Evolutionary conservation across 2,888 invertebrate genomes (phyloP), one percentile per base, ranked within the genome.

Genomic region (Dicyrtomina minuta): DNA sequence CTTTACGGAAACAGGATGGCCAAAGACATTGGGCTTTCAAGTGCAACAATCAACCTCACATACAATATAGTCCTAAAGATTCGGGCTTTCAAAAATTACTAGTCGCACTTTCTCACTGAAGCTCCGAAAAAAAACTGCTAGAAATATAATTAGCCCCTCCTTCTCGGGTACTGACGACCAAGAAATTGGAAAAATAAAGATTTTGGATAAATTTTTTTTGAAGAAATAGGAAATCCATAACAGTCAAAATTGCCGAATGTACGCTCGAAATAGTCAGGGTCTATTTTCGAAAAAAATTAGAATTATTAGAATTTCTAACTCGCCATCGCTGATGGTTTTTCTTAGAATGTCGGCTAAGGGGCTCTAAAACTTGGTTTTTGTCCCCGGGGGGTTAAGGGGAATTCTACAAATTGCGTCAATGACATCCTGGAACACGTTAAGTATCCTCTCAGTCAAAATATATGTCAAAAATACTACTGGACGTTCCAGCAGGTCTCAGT

Each of bases 401-500:
- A 64, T 5, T 22, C 46, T 10, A 15, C 20, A 26, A 64, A 51
- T 51, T 64, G 49, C 20, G 3, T 60, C 1, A 41, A 26, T 5
- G 64, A 49, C 3, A 51, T 46, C 27, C n/a, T 64, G n/a, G n/a
- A 46, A 39, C 43, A n/a, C n/a, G n/a, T n/a, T n/a, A n/a, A n/a
- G n/a, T n/a, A n/a, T n/a, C n/a, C n/a, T n/a, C n/a, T n/a, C 15
- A 39, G 39, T 24, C 17, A n/a, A n/a, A n/a, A n/a, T n/a, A n/a
- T n/a, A n/a, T n/a, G 43, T 24, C 13, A 66, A 20, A 24, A 24
- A 56, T 1, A 33, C 5, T 17, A 1, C 33, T 64, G 51, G 51
- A 46, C 26, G 5, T 64, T 64, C 26, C 64, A 64, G 44, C 64
- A 64, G 41, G 51, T 49, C 33, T 64, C 51, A 17, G 51, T 51